phyloP scores from a whole-genome alignment of 2,113 vertebrate species.

The Pleuronectes platessa region DNA sequence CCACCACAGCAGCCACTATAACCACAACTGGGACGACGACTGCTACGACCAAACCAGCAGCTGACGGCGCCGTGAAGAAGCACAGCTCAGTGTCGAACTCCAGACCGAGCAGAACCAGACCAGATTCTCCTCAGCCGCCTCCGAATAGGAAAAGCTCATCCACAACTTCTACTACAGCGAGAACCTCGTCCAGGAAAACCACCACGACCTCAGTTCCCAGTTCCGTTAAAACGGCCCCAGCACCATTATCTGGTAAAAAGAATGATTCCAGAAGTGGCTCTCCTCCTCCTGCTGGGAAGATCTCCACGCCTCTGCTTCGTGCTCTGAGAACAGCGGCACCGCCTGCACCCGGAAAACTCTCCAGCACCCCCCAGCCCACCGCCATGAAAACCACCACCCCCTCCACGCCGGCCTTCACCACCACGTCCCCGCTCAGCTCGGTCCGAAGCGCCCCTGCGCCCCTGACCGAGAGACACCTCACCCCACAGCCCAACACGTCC shows the following conservation, averaged over 20 bases:
- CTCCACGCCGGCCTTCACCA: constrained; percentile 3
- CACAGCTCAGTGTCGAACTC: constrained; percentile 7
- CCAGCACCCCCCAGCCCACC: constrained; percentile 26
- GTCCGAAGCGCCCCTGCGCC: constrained; percentile 18
- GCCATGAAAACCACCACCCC: constrained; percentile 34
- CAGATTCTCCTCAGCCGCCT: constrained; percentile 46
- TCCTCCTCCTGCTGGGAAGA: constrained; percentile 38
- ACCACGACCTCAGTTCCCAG: constrained; percentile 48
- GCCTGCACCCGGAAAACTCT: constrained; percentile 61
- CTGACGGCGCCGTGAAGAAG: constrained; percentile 42
- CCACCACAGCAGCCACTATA: constrained; percentile 41
- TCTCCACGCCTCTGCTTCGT: constrained; percentile 39
- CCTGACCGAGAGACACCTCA: constrained; percentile 18
- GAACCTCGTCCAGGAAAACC: constrained; percentile 60
- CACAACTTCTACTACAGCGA: constrained; percentile 22
- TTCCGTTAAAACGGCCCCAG: constrained; percentile 53
- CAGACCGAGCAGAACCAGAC: constrained; percentile 58
- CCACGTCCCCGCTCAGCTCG: constrained; percentile 14
- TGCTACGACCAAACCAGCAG: constrained; percentile 34
- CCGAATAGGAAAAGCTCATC: constrained; percentile 32
- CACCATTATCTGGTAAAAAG: constrained; percentile 55
- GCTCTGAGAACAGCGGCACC: constrained; percentile 57
- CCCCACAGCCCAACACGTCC: constrained; percentile 19
- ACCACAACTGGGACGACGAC: constrained; percentile 47
- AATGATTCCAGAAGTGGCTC: constrained; percentile 50